These are phyloP conservation scores for Ataeniobius toweri DNA, from an alignment of 2,797 vertebrate genomes.

Conservation along the genomic window DNA sequence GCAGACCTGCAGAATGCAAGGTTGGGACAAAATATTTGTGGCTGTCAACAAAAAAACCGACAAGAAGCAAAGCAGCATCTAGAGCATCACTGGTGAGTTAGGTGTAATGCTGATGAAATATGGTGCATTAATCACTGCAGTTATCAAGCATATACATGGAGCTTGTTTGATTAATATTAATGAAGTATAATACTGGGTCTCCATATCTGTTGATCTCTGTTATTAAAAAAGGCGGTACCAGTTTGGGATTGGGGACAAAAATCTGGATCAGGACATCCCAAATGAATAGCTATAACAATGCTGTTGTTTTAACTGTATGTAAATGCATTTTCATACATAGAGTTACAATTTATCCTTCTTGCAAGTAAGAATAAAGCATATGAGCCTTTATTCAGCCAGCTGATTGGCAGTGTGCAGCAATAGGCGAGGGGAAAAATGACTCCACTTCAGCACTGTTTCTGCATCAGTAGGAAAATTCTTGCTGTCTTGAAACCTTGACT, in stretches of 20 bases:
- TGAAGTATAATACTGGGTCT: neutral
- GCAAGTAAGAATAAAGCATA: neutral
- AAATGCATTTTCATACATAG: neutral
- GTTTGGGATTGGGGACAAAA: neutral
- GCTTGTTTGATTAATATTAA: neutral
- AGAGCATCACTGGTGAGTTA: too few species aligned
- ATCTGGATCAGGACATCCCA: neutral
- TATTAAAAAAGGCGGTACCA: neutral
- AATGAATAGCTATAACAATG: neutral
- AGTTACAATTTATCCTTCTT: neutral
- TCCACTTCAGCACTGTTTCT: neutral
- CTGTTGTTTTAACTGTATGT: neutral
- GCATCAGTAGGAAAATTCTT: neutral
- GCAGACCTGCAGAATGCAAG: too few species aligned
- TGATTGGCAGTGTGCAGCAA: neutral
- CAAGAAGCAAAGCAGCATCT: too few species aligned
- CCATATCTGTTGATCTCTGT: neutral
- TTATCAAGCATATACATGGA: too few species aligned
- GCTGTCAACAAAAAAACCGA: too few species aligned
- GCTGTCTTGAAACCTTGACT: neutral
- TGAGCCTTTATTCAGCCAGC: neutral
- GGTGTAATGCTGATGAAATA: too few species aligned
- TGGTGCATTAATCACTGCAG: too few species aligned
- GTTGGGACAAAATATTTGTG: too few species aligned
- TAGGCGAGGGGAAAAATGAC: neutral